These are phyloP conservation scores for Varecia variegata DNA, from an alignment of 2,797 vertebrate species.

Conservation along the genomic window DNA sequence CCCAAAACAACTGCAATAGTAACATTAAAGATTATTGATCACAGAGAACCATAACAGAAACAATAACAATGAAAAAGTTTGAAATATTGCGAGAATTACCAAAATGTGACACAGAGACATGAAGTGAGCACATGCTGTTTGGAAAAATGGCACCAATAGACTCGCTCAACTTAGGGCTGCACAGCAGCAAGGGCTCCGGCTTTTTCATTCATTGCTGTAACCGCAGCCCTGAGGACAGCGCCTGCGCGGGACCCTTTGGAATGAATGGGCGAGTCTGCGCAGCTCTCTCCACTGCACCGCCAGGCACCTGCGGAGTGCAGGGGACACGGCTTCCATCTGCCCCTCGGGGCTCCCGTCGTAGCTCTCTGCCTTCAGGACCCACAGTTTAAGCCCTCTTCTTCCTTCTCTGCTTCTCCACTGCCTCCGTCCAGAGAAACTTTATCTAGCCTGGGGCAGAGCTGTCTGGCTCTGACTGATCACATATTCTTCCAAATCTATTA, in stretches of 20 bases:
- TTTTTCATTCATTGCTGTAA: neutral
- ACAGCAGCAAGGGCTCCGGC: neutral
- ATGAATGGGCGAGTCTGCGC: accelerated
- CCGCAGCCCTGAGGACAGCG: neutral
- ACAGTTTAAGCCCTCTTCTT: neutral
- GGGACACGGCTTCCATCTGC: neutral
- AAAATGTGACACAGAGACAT: neutral
- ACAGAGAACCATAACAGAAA: neutral
- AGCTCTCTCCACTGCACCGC: accelerated
- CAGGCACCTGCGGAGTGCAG: accelerated
- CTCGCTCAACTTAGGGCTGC: too few relatives aligned
- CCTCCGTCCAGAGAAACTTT: conserved; percentile 51
- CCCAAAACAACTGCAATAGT: neutral
- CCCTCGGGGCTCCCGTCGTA: neutral
- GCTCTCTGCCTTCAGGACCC: neutral
- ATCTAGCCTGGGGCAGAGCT: conserved; percentile 69
- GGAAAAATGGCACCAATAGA: neutral
- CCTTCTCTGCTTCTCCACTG: neutral
- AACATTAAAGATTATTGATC: neutral
- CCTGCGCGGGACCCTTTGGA: neutral
- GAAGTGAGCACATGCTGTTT: neutral
- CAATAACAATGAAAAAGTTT: neutral
- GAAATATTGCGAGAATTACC: neutral
- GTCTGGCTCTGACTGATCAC: conserved; percentile 65
- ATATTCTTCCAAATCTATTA: conserved; percentile 78